Evolutionary conservation across 2,888 invertebrate genomes (phyloP).

Genomic region (Nesidiocoris tenuis): DNA sequence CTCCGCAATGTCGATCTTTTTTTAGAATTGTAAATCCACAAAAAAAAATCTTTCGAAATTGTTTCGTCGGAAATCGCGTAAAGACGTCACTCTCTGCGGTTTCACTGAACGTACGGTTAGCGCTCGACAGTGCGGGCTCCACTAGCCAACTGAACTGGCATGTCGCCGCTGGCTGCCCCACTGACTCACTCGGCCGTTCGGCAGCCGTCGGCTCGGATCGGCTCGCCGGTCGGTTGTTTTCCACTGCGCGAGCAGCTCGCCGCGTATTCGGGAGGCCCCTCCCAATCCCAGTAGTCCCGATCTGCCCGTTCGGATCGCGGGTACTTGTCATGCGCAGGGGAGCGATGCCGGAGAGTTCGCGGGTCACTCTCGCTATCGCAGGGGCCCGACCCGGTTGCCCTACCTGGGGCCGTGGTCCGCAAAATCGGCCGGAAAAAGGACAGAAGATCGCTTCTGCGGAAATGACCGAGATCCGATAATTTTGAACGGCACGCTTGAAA

Average conservation of each 20-base stretch:
- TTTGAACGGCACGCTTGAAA: too few species aligned
- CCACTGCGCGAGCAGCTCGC: background rate
- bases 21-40: background rate
- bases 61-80: background rate
- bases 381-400: background rate
- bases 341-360: background rate
- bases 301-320: background rate
- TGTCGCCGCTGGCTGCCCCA: slow-evolving; percentile 51
- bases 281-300: background rate
- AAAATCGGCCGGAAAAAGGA: too few species aligned
- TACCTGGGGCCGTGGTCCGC: too few species aligned
- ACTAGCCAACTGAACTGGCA: slow-evolving; percentile 41
- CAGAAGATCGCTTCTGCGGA: too few species aligned
- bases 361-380: background rate
- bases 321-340: background rate
- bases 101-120: background rate
- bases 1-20: background rate
- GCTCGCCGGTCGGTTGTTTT: background rate
- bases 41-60: background rate
- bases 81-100: slow-evolving; percentile 18
- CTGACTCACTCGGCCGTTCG: slow-evolving; percentile 53
- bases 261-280: background rate
- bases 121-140: slow-evolving; percentile 26
- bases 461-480: too few species aligned
- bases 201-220: slow-evolving; percentile 47